Base-by-base conservation (phyloP, 2,888 invertebrate species). In the Lepidochrysops patricia region DNA sequence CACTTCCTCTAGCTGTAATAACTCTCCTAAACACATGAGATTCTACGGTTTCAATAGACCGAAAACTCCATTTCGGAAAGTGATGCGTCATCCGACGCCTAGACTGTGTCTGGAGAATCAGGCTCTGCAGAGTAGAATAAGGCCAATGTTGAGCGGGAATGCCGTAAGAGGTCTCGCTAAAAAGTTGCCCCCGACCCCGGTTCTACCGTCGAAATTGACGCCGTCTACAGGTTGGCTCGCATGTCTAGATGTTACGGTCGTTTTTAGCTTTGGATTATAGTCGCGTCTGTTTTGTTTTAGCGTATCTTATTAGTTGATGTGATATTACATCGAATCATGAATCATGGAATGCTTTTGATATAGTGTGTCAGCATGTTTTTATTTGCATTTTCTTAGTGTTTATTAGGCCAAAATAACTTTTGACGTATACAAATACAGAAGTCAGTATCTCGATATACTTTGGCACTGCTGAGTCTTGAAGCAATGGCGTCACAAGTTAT, bases 1-100 rank as follows among this genome's bases (percentile, higher is more conserved):
- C 0, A 92, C 92, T 0, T 91, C 91, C 59, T 92, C 92, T 0
- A 92, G 92, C 68, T 91, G 92, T 63, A 90, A 92, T 0, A 92
- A 92, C 70, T 92, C 92, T 0, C 92, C 92, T 0, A 92, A 92
- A 77, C 79, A 92, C 59, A 74, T 91, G 68, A 87, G 84, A 0
- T 72, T 83, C 32, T 86, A 81, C 60, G 84, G 85, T 0, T 85
- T 87, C 43, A 77, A 73, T 61, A 69, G 84, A 59, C 80, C 84
- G 0, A 90, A 87, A 70, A 79, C 76, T 0, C 87, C 88, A 0
- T 83, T 88, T 57, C 76, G 82, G 49, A 86, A 78, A 65, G 73
- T 84, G 0, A 73, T 87, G 1, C 69, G 85, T 13, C 75, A 72
- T 1, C 83, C 87, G 0, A 79, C 81, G 0, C 88, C 88, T 0